Evolutionary conservation across 1,140 invertebrate species (phyloP), one percentile per base, ranked within the genome.

Genomic region (Chrysomallon squamiferum): DNA sequence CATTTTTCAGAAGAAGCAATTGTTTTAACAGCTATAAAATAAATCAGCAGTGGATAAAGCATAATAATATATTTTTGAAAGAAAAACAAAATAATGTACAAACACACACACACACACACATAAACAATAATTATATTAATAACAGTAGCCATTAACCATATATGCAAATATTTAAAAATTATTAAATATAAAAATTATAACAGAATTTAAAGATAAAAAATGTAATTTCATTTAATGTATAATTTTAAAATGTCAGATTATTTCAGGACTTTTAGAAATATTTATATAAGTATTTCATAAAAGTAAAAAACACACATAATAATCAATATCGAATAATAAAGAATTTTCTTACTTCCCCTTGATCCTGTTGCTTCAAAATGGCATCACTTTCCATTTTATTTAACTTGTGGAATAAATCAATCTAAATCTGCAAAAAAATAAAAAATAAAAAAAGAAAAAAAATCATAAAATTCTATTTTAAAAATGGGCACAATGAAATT

Each of bases 1-100:
- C 65, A 62, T 65, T 65, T 62, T 73, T 73, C 59, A 73, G 59
- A 41, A 62, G 58, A 45, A 32, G n/a, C 3, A 71, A 49, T 49
- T 52, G 66, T 62, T 65, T 33, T 18, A 65, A 45, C 49, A 71
- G 29, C 72, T 73, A 49, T 3, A 65, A 62, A 29, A 54, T 62
- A n/a, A 63, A 32, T 43, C 7, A 25, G 18, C 20, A 11, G 13
- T 27, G n/a, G n/a, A n/a, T n/a, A n/a, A n/a, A n/a, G n/a, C n/a
- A n/a, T n/a, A n/a, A n/a, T n/a, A n/a, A n/a, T n/a, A n/a, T n/a
- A n/a, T n/a, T n/a, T n/a, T n/a, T n/a, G n/a, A n/a, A n/a, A n/a
- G n/a, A n/a, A n/a, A n/a, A n/a, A n/a, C n/a, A n/a, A n/a, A n/a
- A n/a, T n/a, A n/a, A n/a, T n/a, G n/a, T n/a, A n/a, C n/a, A n/a